Base-by-base conservation (phyloP, 2,113 vertebrate genomes). In the Ageneiosus marmoratus region DNA sequence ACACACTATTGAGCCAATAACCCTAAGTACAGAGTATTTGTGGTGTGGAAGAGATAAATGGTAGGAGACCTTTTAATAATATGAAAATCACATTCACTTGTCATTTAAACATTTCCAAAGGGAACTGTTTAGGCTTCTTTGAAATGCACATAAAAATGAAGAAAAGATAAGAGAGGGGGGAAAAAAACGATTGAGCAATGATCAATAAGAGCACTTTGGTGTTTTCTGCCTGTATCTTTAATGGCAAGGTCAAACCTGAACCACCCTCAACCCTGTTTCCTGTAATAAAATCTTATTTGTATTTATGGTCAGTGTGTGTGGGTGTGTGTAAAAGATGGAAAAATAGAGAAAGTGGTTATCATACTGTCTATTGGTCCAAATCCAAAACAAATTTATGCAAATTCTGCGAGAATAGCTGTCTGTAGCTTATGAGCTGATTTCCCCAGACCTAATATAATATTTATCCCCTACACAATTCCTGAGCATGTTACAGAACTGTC, bases 321-420 rank as follows among this genome's bases (percentile, higher is more conserved):
- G 20, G 46, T 84, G 78, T 65, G 58, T 29, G 48, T 67, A 32
- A 44, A 12, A 55, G 20, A 18, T 11, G 12, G 29, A 37, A 10
- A 65, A 22, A 67, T 9, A 24, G 24, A 62, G 51, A 44, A 51
- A 20, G 15, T 20, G 15, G 20, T 81, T 84, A 56, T 81, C 78
- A 81, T 27, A 65, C 74, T 76, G 73, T 84, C 73, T 20, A 44
- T 16, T 86, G 63, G 63, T 73, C 55, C 74, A 81, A 37, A 81
- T 65, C 27, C 74, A 81, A 84, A 75, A 72, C 32, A 84, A 78
- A 74, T 81, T 51, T 75, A 83, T 81, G 62, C 63, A 77, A 86
- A 86, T 70, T 44, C 81, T 37, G 55, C 41, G 56, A 27, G 60
- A 86, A 78, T 77, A 48, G 62, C 76, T 78, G 79, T 27, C 76